Conservation (phyloP, 2,113 vertebrate species). For the Colius striatus region DNA sequence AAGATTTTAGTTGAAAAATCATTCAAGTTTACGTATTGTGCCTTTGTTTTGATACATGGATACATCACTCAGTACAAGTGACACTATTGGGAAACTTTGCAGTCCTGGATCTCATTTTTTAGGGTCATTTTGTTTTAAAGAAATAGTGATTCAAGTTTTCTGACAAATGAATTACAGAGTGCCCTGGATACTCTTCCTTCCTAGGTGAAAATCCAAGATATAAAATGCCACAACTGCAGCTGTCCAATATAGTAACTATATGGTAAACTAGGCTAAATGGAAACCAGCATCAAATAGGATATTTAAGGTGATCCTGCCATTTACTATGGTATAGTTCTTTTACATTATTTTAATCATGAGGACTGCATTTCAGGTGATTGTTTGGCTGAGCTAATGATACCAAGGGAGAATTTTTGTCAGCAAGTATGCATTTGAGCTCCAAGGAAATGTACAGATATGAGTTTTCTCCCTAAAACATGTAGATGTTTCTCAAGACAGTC, state of each 20-base stretch:
- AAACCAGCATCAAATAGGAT: background rate
- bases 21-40: background rate
- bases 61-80: background rate
- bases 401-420: background rate
- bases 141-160: background rate
- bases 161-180: background rate
- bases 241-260: background rate
- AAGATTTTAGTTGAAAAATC: background rate
- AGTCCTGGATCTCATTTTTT: background rate
- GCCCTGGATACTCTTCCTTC: background rate
- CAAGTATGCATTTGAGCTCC: background rate
- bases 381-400: background rate
- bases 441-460: background rate
- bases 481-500: background rate
- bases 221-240: background rate
- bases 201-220: background rate
- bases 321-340: background rate
- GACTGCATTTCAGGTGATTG: background rate
- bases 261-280: background rate
- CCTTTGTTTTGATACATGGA: background rate
- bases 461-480: background rate
- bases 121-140: background rate
- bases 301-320: background rate
- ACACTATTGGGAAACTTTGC: background rate
- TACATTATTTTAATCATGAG: background rate